Evolutionary conservation across 2,888 invertebrate genomes (phyloP).

Genomic region (Elaeidobius kamerunicus): DNA sequence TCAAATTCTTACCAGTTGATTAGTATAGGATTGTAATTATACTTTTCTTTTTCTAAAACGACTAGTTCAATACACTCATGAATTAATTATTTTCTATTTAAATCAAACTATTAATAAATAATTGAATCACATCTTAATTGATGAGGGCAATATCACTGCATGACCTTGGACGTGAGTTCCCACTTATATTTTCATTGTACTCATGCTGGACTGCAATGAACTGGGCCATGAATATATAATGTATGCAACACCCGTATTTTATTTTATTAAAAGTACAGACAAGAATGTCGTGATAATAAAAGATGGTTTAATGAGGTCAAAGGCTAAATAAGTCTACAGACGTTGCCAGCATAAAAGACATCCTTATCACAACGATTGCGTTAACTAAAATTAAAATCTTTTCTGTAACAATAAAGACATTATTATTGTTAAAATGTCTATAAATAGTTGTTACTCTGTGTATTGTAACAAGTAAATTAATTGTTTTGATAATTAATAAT

Average conservation of each 20-base stretch:
- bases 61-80: background rate
- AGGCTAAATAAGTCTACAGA: conserved; percentile 23
- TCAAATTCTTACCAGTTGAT: too few relatives aligned
- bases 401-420: conserved; percentile 10
- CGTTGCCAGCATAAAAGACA: conserved; percentile 25
- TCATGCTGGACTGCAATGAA: background rate
- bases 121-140: too few relatives aligned
- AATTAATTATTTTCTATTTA: background rate
- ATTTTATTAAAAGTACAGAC: conserved; percentile 19
- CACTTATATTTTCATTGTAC: background rate
- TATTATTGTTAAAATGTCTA: conserved; percentile 10
- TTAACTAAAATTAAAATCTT: conserved; percentile 21
- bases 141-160: too few relatives aligned
- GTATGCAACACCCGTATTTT: conserved; percentile 23
- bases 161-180: too few relatives aligned
- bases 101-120: too few relatives aligned
- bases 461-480: too few relatives aligned
- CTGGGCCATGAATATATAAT: background rate
- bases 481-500: too few relatives aligned
- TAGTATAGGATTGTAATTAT: too few relatives aligned
- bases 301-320: conserved; percentile 23
- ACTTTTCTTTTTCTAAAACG: background rate
- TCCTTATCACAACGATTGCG: conserved; percentile 18
- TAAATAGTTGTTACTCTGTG: conserved; percentile 5
- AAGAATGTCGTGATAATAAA: conserved; percentile 24